Evolutionary conservation across 1,140 invertebrate species (phyloP), one percentile per base, ranked within the genome.

Genomic region (Sinella curviseta): DNA sequence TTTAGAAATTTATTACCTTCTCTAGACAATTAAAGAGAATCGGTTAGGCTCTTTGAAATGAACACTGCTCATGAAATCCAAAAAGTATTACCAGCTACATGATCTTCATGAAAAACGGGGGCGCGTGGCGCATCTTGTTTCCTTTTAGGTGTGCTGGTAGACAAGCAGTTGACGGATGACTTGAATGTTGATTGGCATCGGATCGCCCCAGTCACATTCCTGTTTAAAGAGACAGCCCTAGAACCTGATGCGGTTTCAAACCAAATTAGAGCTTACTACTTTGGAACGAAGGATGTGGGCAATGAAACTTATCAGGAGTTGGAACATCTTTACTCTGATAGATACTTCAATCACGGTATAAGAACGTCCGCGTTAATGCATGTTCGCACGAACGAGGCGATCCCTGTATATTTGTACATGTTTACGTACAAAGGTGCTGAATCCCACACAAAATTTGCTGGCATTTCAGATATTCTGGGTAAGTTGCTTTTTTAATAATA

Each of bases 251-350:
- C 83, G 26, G 81, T 83, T 20, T 82, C 83, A 1, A 82, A 83
- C 74, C 83, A 83, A 78, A 82, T 83, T 36, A 74, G 74, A 26
- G 77, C 81, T n/a, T 82, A 76, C 67, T 83, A 83, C 67, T 83
- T 83, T 77, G 83, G 81, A 1, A 77, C 79, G 4, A 57, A 80
- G 55, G 74, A 36, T 24, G 79, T 83, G 35, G 74, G 76, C 31
- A 73, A 80, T 73, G 57, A 79, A n/a, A 79, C 83, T 1, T 65
- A 48, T 0, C 36, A 31, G 34, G 79, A 81, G 48, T 67, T 83
- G 35, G 82, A 76, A 17, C 78, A 82, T 60, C 33, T 83, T n/a
- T 83, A 79, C 36, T 76, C 77, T 17, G 83, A 83, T 36, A 28
- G 83, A 36, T 82, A 78, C 57, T 82, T 77, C 67, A 26, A 31